phyloP scores from a whole-genome alignment of 2,888 invertebrate species.

The Clepsis dumicolana region DNA sequence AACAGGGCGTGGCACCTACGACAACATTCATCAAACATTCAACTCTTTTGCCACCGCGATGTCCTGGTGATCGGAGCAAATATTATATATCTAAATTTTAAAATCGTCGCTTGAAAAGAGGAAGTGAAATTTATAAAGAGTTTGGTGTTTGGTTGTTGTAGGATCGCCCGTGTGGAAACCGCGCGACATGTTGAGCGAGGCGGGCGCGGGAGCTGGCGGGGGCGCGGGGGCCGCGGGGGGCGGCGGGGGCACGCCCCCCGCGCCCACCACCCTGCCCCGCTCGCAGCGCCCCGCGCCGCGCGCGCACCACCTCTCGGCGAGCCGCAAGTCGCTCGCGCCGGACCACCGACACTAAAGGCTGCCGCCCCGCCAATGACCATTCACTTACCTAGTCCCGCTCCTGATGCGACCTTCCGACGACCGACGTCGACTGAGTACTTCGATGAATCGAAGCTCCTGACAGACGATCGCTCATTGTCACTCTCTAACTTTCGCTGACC shows the following conservation, averaged over 20 bases:
- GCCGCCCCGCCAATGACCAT: constrained; percentile 47
- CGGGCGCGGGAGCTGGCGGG: constrained; percentile 63
- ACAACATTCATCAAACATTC: constrained; percentile 87
- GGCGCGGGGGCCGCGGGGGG: constrained; percentile 52
- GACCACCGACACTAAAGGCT: constrained; percentile 75
- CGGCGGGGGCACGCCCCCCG: constrained; percentile 57
- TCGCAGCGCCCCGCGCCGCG: constrained; percentile 80
- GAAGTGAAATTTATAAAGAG: constrained; percentile 69
- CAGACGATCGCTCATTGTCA: constrained; percentile 16
- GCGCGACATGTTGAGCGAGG: constrained; percentile 92
- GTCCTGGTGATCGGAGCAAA: constrained; percentile 70
- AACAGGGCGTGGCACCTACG: constrained; percentile 57
- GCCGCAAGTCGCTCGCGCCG: constrained; percentile 84
- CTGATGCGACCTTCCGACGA: constrained; percentile 13
- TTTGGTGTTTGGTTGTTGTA: constrained; percentile 90
- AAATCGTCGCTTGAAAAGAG: constrained; percentile 59
- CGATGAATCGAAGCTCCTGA: constrained; percentile 10
- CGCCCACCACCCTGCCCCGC: constrained; percentile 79
- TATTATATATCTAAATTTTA: constrained; percentile 55
- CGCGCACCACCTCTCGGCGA: constrained; percentile 79
- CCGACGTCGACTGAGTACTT: constrained; percentile 16
- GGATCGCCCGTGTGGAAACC: constrained; percentile 99
- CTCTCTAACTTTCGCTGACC: constrained; percentile 3
- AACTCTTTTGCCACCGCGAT: constrained; percentile 80
- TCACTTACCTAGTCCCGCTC: constrained; percentile 36